Evolutionary conservation across 2,113 vertebrate species (phyloP).

Genomic region (Petroica traversi): DNA sequence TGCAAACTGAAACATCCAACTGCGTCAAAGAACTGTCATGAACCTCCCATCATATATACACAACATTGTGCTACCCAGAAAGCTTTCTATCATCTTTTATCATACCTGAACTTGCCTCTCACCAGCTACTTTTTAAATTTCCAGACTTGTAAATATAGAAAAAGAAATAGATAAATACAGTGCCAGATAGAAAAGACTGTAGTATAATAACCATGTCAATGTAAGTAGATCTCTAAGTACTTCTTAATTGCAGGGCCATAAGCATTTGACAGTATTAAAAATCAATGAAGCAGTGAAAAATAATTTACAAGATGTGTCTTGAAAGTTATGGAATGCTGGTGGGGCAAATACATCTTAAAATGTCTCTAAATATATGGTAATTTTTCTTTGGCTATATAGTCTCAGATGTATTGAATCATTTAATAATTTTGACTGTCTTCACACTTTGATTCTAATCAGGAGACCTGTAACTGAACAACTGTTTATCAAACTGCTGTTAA

Average conservation of each 20-base stretch:
- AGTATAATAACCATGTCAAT: not conserved
- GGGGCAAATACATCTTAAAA: constrained; percentile 45
- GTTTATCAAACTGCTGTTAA: constrained; percentile 46
- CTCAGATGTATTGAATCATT: constrained; percentile 60
- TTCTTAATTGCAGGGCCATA: not conserved
- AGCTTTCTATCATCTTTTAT: not conserved
- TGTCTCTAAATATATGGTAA: constrained; percentile 24
- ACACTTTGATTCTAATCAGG: constrained; percentile 65
- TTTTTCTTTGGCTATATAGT: constrained; percentile 45
- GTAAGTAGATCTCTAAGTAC: not conserved
- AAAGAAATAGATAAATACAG: not conserved
- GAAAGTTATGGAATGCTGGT: constrained; percentile 20
- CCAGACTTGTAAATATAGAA: not conserved
- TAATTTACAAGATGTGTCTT: constrained; percentile 21
- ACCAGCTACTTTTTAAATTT: not conserved
- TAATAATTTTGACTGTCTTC: constrained; percentile 67
- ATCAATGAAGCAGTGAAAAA: constrained; percentile 1
- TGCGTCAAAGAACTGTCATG: not conserved
- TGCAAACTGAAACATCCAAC: not conserved
- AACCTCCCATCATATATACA: not conserved
- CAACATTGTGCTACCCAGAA: not conserved
- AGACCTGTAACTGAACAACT: constrained; percentile 51
- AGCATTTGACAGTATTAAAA: constrained; percentile 30
- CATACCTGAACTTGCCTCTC: not conserved
- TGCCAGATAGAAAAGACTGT: not conserved